These are phyloP conservation scores for Laticauda colubrina DNA, from an alignment of 2,113 vertebrate genomes.

Conservation along the genomic window DNA sequence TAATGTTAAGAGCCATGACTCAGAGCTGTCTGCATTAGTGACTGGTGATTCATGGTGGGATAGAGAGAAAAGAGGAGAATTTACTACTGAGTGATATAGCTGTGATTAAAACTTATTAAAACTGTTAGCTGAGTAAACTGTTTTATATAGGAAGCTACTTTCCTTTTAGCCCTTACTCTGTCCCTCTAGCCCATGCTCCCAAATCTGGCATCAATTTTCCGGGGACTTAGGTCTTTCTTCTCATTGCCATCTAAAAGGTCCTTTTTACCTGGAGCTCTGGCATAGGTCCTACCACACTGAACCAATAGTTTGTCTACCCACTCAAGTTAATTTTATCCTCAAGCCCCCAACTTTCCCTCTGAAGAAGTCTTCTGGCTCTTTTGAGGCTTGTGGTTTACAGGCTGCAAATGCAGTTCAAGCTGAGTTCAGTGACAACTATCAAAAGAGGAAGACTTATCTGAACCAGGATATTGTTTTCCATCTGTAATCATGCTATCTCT, in stretches of 20 bases:
- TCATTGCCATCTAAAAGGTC: no score
- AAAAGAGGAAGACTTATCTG: constrained; percentile 60
- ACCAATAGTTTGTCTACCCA: neutral
- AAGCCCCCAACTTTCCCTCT: neutral
- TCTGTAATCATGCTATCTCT: constrained; percentile 61
- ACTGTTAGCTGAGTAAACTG: neutral
- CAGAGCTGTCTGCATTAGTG: neutral
- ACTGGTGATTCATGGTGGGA: neutral
- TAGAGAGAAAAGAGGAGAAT: neutral
- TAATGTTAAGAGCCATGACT: neutral
- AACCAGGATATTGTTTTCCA: constrained; percentile 64
- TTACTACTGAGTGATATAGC: neutral
- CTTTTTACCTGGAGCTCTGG: neutral
- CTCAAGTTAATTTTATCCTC: neutral
- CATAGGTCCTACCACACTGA: neutral
- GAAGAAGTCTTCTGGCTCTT: neutral
- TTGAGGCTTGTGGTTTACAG: constrained; percentile 20
- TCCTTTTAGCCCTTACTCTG: neutral
- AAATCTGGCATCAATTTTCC: neutral
- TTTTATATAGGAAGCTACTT: neutral
- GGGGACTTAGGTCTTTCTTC: neutral
- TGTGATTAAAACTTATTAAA: neutral
- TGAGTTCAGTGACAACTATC: constrained; percentile 52
- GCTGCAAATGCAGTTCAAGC: constrained; percentile 43
- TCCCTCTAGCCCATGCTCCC: neutral